Base-by-base conservation (phyloP, 2,888 invertebrate genomes). In the Temnothorax rugatulus region DNA sequence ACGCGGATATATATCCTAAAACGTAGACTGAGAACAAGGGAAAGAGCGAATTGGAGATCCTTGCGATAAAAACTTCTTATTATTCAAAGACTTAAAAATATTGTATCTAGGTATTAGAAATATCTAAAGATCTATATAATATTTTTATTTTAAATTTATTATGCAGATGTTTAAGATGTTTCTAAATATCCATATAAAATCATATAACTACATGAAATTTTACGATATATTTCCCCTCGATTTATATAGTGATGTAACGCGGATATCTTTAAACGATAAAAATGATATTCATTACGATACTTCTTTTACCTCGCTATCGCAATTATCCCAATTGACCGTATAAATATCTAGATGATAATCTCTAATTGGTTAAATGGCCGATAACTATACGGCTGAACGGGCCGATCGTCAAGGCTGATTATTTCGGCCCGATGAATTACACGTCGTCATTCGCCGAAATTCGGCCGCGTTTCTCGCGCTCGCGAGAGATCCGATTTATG, bases 361-460 rank as follows among this genome's bases (percentile, higher is more conserved):
- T 71, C 79, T 79, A 79, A 71, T 79, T 79, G 79, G 59, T 69
- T 79, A 79, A 79, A 79, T 79, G 47, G 21, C 59, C 79, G 59
- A 79, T 79, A 79, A 79, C 57, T 38, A 71, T 59, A 71, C 25
- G 47, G 59, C 59, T 54, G 71, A 79, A 38, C 71, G 71, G 47
- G 4, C 9, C 44, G 77, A 77, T 71, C 59, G 34, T 79, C 71
- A 47, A 59, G 29, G 47, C 71, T 79, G 79, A 71, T 79, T 71
- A 71, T 59, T 79, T 59, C 18, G 79, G 71, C 79, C 57, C 34
- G 57, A 71, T 21, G 59, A 21, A 59, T 79, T 79, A 79, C 79
- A 69, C 57, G 79, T 29, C 68, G 68, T 71, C 71, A 34, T 47
- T 69, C 79, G 38, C 79, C 21, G 47, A 79, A 79, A 66, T 57